Conservation (phyloP, 2,113 vertebrate species). For the Lycocorax pyrrhopterus region DNA sequence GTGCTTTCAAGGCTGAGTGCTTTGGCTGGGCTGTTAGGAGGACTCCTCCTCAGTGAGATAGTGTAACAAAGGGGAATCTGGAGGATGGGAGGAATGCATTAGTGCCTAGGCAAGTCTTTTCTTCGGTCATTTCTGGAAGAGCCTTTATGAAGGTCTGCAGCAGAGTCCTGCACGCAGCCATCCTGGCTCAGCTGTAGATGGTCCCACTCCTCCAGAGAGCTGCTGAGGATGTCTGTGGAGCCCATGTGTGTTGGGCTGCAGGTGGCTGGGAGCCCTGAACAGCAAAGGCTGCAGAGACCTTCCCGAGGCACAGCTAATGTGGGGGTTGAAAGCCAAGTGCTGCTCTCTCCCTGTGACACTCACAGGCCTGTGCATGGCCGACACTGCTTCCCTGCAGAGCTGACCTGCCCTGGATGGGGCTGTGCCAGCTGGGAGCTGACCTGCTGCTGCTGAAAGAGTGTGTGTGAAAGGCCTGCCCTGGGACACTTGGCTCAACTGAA, state of each 20-base stretch:
- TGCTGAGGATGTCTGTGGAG: background rate
- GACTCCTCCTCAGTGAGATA: background rate
- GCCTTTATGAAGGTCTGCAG: background rate
- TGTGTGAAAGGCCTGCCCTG: background rate
- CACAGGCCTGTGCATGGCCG: background rate
- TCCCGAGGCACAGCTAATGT: accelerated
- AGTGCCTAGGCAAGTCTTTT: background rate
- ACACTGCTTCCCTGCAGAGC: background rate
- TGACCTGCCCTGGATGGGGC: background rate
- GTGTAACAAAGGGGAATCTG: background rate
- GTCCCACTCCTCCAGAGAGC: background rate
- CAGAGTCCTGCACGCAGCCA: accelerated
- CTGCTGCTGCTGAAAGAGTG: background rate
- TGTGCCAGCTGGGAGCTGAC: background rate
- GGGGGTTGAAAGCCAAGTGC: background rate
- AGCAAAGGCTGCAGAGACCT: background rate
- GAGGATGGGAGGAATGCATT: background rate
- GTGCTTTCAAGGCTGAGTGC: background rate
- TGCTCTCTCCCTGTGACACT: background rate
- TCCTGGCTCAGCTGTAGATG: background rate
- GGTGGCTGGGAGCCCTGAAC: background rate
- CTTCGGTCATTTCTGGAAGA: background rate
- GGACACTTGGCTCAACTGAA: background rate
- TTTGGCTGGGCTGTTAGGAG: background rate
- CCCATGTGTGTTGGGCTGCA: background rate